Percentiles rank a stretch among this genome's conserved stretches.
These are phyloP conservation scores for Piaya cayana DNA, from an alignment of 2,113 vertebrate genomes.

Conservation along the genomic window DNA sequence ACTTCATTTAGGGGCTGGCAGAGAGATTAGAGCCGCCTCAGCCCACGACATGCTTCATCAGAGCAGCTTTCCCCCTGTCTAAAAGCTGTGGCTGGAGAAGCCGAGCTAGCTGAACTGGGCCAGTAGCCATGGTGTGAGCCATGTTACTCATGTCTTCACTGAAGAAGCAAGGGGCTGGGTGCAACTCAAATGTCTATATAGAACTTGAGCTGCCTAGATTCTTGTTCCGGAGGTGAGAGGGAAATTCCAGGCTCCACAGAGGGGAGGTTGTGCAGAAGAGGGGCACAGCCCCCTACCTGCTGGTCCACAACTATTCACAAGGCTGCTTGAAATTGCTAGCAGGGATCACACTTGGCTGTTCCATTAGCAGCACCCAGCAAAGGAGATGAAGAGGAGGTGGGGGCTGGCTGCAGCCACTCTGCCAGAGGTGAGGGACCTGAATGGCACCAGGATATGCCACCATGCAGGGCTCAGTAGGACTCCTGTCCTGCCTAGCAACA, in stretches of 20 bases:
- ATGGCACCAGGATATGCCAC: rapidly evolving
- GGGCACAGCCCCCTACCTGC: not conserved
- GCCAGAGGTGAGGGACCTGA: not conserved
- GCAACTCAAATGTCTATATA: not conserved
- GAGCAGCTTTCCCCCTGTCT: not conserved
- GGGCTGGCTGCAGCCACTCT: not conserved
- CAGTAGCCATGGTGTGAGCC: not conserved
- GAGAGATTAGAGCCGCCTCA: not conserved
- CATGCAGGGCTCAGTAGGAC: not conserved
- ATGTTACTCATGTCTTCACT: not conserved
- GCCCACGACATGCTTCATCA: not conserved
- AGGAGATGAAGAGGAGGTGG: not conserved
- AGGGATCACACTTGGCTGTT: not conserved
- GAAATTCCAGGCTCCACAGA: not conserved
- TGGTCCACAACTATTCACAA: rapidly evolving
- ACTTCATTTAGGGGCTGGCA: not conserved
- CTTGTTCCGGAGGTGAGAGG: not conserved
- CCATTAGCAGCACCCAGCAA: not conserved
- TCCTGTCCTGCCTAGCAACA: not conserved
- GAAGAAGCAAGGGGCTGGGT: not conserved
- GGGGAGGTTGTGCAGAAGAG: not conserved
- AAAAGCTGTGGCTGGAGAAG: not conserved
- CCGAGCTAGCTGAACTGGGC: not conserved
- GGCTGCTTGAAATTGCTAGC: not conserved
- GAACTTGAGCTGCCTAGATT: not conserved